A percentile compares a stretch with the other conserved stretches of the same genome.
phyloP scores from a whole-genome alignment of 2,888 invertebrate genomes.

The Aporophyla nigra region DNA sequence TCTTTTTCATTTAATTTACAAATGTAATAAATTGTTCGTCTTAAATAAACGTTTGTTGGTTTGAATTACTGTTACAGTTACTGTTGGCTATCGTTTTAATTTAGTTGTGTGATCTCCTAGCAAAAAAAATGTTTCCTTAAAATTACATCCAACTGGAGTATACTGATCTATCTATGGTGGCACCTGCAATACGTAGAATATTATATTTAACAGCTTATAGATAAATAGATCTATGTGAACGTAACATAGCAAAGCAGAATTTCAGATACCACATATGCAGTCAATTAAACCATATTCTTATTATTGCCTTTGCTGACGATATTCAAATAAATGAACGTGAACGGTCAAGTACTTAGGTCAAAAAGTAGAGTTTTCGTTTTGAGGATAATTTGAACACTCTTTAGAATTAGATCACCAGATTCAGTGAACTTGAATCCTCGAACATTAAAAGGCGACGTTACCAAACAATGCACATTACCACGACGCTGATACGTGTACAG shows the following conservation, averaged over 20 bases:
- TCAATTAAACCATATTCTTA: no score
- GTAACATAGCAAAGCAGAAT: no score
- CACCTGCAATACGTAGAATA: neutral
- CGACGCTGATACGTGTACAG: no score
- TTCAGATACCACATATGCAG: neutral
- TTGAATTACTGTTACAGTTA: conserved; percentile 11
- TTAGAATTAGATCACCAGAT: no score
- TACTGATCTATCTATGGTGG: neutral
- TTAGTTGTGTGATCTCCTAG: neutral
- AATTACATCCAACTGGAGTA: neutral
- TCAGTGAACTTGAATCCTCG: no score
- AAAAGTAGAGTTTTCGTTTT: no score
- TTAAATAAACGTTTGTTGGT: conserved; percentile 31
- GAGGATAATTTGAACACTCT: no score
- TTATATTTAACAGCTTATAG: neutral
- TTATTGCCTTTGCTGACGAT: no score
- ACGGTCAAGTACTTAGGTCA: no score
- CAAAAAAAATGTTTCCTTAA: neutral
- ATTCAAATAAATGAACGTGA: no score
- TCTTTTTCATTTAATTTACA: conserved; percentile 61
- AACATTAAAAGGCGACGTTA: no score
- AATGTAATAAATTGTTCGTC: conserved; percentile 60
- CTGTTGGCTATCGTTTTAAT: conserved; percentile 12
- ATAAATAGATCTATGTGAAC: neutral
- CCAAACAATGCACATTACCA: no score